These are phyloP conservation scores for Cistogaster globosa DNA, from an alignment of 2,888 invertebrate species.

Conservation along the genomic window DNA sequence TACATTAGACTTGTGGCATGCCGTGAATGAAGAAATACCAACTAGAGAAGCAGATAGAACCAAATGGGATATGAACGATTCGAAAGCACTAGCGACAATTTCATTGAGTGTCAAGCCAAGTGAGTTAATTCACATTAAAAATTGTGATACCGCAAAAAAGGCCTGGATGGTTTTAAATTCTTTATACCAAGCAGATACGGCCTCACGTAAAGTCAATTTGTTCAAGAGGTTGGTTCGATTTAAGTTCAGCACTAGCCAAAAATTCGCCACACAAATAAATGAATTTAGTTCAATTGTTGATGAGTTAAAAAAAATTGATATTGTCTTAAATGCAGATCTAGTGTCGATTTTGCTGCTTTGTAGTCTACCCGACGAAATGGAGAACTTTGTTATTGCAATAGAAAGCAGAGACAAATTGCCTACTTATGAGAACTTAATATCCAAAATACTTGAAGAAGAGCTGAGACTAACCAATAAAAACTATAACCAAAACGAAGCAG, in stretches of 20 bases:
- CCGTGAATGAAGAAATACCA: slow-evolving; percentile 4
- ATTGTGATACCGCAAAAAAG: slow-evolving; percentile 43
- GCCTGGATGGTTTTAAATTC: slow-evolving; percentile 36
- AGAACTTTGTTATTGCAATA: slow-evolving; percentile 58
- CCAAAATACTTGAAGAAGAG: slow-evolving; percentile 59
- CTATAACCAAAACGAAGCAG: slow-evolving; percentile 11
- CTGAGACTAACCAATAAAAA: slow-evolving; percentile 23
- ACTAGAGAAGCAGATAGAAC: not conserved
- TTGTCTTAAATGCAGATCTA: not conserved
- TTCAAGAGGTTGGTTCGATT: slow-evolving; percentile 42
- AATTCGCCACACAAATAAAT: slow-evolving; percentile 47
- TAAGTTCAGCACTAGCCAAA: slow-evolving; percentile 25
- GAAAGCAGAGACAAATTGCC: slow-evolving; percentile 60
- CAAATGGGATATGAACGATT: slow-evolving; percentile 14
- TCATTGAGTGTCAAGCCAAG: slow-evolving; percentile 37
- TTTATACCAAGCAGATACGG: slow-evolving; percentile 42
- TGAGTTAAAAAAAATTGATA: slow-evolving; percentile 33
- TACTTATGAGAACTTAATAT: slow-evolving; percentile 42
- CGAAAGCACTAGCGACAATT: slow-evolving; percentile 45
- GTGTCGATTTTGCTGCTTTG: slow-evolving; percentile 48
- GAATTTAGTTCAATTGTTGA: slow-evolving; percentile 56
- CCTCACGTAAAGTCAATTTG: slow-evolving; percentile 54
- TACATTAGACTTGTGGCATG: slow-evolving; percentile 51
- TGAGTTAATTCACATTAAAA: slow-evolving; percentile 49
- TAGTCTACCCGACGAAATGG: slow-evolving; percentile 46